Evolutionary conservation across 2,113 vertebrate genomes (phyloP), one percentile per base, ranked within the genome.

Genomic region (Callopanchax toddi): DNA sequence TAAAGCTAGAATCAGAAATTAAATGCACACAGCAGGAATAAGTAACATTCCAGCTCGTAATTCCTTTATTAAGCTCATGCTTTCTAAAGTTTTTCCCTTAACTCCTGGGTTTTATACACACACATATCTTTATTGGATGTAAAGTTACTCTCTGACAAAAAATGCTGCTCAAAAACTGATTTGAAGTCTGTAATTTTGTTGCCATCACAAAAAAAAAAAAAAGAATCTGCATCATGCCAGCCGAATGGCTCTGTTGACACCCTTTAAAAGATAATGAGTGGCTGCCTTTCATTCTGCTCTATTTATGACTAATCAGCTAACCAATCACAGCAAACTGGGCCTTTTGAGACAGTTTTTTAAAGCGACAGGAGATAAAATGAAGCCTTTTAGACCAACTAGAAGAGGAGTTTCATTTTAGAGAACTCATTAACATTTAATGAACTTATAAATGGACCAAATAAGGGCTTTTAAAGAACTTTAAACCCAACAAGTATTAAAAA

Each of bases 181-280:
- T 51, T 29, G 5, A 18, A 15, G 25, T 51, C 23, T 29, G 8
- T 26, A 51, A 32, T 51, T 51, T 11, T 44, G n/a, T 44, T 44
- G 42, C n/a, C 42, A 20, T 44, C 42, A 44, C 42, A 44, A 18
- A 20, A 44, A 18, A 44, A 44, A 18, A 20, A 44, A 18, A 44
- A 20, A 51, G 11, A 1, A 18, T 32, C 25, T 29, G 42, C 42
- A 43, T 43, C 17, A 43, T 2, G n/a, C 40, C 40, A 44, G 42
- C n/a, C n/a, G 2, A 44, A 8, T 44, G n/a, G 42, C 42, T 44
- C 42, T 44, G 42, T 20, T 44, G 42, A 44, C 42, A 20, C n/a
- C 6, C 42, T 20, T 44, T 44, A 44, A 44, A 44, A 44, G 42
- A 44, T 43, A 43, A 43, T 44, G 42, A 44, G 42, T 44, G 42